Percentiles rank a stretch among this genome's conserved stretches.
These are phyloP conservation scores for Syrphus vitripennis DNA, from an alignment of 2,888 invertebrate species.

Conservation along the genomic window DNA sequence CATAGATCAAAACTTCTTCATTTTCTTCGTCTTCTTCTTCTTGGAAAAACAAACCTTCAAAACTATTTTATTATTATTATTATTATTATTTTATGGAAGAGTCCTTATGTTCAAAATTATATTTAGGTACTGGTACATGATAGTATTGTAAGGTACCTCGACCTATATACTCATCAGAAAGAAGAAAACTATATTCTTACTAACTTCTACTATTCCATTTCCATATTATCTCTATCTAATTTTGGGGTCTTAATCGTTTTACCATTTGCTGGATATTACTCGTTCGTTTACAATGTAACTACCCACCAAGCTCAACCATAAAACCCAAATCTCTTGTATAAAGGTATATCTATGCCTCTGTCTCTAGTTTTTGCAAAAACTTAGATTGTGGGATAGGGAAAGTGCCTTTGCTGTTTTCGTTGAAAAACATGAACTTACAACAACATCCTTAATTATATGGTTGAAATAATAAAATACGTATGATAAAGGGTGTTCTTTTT, in stretches of 20 bases:
- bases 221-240: conserved; percentile 30
- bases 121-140: too few species aligned
- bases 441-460: conserved; percentile 31
- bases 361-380: too few species aligned
- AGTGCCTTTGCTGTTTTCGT: neutral
- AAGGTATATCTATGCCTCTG: neutral
- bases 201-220: conserved; percentile 1
- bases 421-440: neutral
- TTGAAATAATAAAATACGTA: conserved; percentile 16
- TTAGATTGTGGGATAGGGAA: neutral
- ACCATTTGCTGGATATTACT: conserved; percentile 46
- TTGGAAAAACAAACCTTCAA: neutral
- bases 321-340: conserved; percentile 37
- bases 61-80: conserved; percentile 15
- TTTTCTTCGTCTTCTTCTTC: neutral
- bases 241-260: conserved; percentile 47
- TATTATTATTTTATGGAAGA: conserved; percentile 20
- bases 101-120: conserved; percentile 7
- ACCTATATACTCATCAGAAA: too few species aligned
- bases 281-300: conserved; percentile 33
- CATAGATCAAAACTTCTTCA: conserved; percentile 9
- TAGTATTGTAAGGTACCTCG: too few species aligned
- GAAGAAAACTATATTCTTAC: neutral
- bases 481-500: neutral
- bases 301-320: conserved; percentile 20